These are phyloP conservation scores for Morone chrysops DNA, from an alignment of 2,113 vertebrate species.

Conservation along the genomic window DNA sequence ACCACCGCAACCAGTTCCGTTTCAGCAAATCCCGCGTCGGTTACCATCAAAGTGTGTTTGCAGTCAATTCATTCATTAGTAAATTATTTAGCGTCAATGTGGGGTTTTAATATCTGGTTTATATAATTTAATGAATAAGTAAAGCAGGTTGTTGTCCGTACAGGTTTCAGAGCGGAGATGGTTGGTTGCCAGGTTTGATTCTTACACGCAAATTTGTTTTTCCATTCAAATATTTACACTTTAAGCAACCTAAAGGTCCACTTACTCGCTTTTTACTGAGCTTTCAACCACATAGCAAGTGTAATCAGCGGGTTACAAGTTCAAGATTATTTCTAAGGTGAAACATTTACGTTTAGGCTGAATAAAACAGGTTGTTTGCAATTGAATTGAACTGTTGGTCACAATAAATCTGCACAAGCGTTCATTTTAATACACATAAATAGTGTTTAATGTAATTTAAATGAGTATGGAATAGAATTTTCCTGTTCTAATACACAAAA, in stretches of 20 bases:
- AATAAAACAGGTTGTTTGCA: background rate
- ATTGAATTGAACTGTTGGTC: no score
- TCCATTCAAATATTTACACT: background rate
- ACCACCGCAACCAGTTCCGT: slow-evolving; percentile 15
- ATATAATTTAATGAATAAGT: background rate
- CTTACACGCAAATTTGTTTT: background rate
- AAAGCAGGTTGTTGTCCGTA: slow-evolving; percentile 17
- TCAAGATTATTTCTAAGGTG: background rate
- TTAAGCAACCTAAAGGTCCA: background rate
- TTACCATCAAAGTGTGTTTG: background rate
- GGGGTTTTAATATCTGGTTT: fast-evolving
- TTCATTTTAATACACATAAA: background rate
- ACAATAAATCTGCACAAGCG: no score
- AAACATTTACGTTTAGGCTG: background rate
- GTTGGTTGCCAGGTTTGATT: slow-evolving; percentile 59
- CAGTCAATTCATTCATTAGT: no score
- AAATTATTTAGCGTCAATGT: fast-evolving
- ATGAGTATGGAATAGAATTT: background rate
- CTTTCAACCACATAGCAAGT: background rate
- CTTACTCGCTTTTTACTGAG: background rate
- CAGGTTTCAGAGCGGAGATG: background rate
- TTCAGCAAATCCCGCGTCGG: background rate
- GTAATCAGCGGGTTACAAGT: background rate
- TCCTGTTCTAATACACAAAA: background rate
- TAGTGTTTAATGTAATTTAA: background rate